These are phyloP conservation scores for Gorsachius goisagi DNA, from an alignment of 2,113 vertebrate genomes.

Conservation along the genomic window DNA sequence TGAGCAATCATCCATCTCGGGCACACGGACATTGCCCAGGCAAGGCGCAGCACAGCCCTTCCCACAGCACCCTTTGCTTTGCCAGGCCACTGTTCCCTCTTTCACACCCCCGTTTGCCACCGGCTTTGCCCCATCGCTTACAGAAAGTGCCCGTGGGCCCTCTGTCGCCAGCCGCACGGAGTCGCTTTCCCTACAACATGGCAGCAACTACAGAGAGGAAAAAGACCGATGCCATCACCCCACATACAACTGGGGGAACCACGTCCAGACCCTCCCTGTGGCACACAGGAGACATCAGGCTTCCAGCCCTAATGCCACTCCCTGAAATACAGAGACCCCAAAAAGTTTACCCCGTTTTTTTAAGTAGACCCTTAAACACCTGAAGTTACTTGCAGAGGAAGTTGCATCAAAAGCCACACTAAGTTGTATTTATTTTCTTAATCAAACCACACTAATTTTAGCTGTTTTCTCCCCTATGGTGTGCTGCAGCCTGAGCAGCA, in stretches of 20 bases:
- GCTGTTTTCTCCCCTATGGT: not conserved
- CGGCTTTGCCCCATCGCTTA: not conserved
- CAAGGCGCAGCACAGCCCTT: not conserved
- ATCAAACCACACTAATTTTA: conserved; percentile 6
- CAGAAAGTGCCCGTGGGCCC: not conserved
- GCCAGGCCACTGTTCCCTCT: not conserved
- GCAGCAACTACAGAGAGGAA: not conserved
- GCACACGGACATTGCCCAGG: not conserved
- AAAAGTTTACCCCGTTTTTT: not conserved
- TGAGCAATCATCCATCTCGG: not conserved
- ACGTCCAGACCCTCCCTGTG: rapidly evolving
- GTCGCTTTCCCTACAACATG: not conserved
- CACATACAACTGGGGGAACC: not conserved
- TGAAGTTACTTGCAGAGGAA: not conserved
- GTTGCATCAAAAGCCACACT: not conserved
- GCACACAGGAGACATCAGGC: not conserved
- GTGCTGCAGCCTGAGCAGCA: conserved; percentile 19
- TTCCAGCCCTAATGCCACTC: not conserved
- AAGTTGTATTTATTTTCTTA: not conserved
- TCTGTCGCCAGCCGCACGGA: not conserved
- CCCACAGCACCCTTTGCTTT: not conserved
- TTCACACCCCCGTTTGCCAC: not conserved
- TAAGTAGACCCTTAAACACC: not conserved
- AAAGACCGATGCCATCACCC: not conserved
- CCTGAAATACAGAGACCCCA: not conserved